These are phyloP conservation scores for Glossophaga mutica DNA, from an alignment of 2,797 vertebrate species.

Conservation along the genomic window DNA sequence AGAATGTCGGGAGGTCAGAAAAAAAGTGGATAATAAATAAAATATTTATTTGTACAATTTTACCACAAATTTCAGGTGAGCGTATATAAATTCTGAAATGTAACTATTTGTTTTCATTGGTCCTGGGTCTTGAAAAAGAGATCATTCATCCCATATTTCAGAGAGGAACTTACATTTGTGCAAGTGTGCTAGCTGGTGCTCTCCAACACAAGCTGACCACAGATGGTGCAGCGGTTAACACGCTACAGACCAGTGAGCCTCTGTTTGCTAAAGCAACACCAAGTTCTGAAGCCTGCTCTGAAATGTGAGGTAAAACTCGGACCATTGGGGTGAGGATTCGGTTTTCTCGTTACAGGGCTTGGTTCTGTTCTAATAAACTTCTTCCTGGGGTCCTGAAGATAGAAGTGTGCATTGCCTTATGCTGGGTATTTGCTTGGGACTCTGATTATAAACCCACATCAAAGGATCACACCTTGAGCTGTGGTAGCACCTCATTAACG, in stretches of 20 bases:
- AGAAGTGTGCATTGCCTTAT: neutral
- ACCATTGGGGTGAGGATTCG: neutral
- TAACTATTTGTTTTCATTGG: neutral
- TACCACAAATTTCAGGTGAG: neutral
- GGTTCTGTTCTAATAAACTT: constrained; percentile 23
- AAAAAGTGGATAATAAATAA: neutral
- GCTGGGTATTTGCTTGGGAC: neutral
- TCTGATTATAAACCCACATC: constrained; percentile 46
- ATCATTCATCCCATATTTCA: neutral
- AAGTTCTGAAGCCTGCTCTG: neutral
- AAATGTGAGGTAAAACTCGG: neutral
- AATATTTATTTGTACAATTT: neutral
- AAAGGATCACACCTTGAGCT: constrained; percentile 38
- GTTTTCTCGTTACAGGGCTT: neutral
- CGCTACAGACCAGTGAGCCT: neutral
- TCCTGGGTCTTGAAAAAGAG: neutral
- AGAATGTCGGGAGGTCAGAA: neutral
- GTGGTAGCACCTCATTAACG: constrained; percentile 64
- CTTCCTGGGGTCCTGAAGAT: constrained; percentile 6
- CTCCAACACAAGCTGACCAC: neutral
- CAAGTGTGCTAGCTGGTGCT: neutral
- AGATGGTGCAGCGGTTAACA: neutral
- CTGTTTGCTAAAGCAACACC: neutral
- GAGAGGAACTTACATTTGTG: neutral
- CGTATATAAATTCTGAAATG: neutral